phyloP scores from a whole-genome alignment of 2,797 vertebrate species.

The Alfaro cultratus region DNA sequence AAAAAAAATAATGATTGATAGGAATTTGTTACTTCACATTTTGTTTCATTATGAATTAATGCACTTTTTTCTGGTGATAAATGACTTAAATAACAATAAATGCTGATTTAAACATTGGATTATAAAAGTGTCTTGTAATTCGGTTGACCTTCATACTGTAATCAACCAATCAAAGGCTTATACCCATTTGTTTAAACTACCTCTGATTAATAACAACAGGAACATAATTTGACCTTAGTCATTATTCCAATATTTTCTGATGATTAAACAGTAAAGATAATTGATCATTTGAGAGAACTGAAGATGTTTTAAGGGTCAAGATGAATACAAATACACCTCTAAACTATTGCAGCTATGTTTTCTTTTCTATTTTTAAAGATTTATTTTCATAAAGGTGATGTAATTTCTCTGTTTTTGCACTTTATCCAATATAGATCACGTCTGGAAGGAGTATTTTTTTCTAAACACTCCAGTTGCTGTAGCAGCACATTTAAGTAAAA shows the following conservation, averaged over 20 bases:
- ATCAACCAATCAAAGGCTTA: no score
- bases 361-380: slow-evolving; percentile 1
- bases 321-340: slow-evolving; percentile 49
- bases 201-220: neutral
- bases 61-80: neutral
- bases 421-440: neutral
- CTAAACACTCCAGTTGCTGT: neutral
- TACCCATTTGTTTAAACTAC: neutral
- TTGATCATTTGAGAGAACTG: slow-evolving; percentile 19
- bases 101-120: slow-evolving; percentile 20
- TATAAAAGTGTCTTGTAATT: neutral
- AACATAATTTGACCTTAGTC: neutral
- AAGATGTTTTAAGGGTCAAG: slow-evolving; percentile 28
- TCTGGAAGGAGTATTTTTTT: neutral
- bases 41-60: neutral
- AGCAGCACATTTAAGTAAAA: neutral
- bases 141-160: neutral
- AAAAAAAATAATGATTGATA: neutral
- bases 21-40: neutral
- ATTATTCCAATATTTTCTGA: neutral
- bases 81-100: slow-evolving; percentile 83
- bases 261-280: neutral
- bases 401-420: slow-evolving; percentile 31
- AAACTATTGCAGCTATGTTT: slow-evolving; percentile 66
- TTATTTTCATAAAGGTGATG: slow-evolving; percentile 32